Conservation (phyloP, 1,140 invertebrate species). For the Drosophila pallidifrons region DNA sequence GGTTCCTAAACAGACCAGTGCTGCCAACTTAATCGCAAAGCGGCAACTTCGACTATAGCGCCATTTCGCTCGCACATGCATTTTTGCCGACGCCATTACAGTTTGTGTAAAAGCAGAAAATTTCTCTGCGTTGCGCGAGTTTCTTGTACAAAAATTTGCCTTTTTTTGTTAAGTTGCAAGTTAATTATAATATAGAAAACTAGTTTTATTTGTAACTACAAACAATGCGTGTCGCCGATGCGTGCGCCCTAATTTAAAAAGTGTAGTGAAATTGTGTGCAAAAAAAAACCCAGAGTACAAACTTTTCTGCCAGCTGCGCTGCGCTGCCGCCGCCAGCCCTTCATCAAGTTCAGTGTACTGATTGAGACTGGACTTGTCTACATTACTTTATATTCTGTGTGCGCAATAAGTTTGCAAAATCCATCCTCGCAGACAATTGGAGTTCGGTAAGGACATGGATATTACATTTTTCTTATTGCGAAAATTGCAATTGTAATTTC, state of each 20-base stretch:
- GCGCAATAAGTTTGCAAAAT: slow-evolving; percentile 19
- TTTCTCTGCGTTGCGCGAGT: slow-evolving; percentile 77
- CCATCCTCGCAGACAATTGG: slow-evolving; percentile 4
- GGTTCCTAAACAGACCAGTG: slow-evolving; percentile 27
- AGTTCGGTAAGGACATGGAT: slow-evolving; percentile 20
- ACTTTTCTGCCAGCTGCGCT: slow-evolving; percentile 51
- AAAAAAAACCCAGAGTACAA: slow-evolving; percentile 47
- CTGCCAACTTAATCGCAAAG: slow-evolving; percentile 86
- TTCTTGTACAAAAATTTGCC: slow-evolving; percentile 51
- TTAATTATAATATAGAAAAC: slow-evolving; percentile 61
- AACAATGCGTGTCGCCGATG: slow-evolving; percentile 34
- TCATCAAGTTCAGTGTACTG: slow-evolving; percentile 30
- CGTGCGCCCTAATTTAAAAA: slow-evolving; percentile 30
- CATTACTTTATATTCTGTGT: slow-evolving; percentile 11
- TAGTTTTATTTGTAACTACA: slow-evolving; percentile 28
- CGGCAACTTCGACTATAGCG: slow-evolving; percentile 43
- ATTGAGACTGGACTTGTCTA: slow-evolving; percentile 8
- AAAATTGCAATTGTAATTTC: not conserved
- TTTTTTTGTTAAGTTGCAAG: slow-evolving; percentile 67
- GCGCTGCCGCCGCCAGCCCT: slow-evolving; percentile 26
- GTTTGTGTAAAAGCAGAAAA: slow-evolving; percentile 70
- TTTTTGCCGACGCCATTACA: slow-evolving; percentile 83
- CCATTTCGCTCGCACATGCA: slow-evolving; percentile 76
- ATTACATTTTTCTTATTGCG: no score
- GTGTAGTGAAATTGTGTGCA: slow-evolving; percentile 40